Evolutionary conservation across 2,888 invertebrate species (phyloP).

Genomic region (Acleris literana): DNA sequence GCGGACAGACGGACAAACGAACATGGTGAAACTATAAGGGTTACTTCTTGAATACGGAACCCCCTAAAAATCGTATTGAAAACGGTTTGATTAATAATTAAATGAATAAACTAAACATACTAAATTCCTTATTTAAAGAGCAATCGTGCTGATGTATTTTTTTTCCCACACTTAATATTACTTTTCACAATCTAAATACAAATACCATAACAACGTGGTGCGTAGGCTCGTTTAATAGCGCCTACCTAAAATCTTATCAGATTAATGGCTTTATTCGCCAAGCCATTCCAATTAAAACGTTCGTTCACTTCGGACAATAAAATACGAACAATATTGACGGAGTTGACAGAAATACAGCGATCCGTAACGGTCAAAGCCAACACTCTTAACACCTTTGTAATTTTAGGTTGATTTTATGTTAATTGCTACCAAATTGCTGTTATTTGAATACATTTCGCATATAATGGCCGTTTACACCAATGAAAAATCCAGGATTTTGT

Average conservation of each 20-base stretch:
- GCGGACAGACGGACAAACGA: no score
- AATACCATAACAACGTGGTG: background rate
- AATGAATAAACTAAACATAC: background rate
- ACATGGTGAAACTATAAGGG: no score
- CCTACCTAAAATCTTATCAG: conserved; percentile 34
- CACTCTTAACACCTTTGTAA: conserved; percentile 45
- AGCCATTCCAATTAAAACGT: conserved; percentile 39
- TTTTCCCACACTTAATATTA: conserved; percentile 11
- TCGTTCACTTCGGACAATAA: conserved; percentile 45
- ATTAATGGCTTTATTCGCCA: conserved; percentile 38
- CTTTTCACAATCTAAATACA: conserved; percentile 1
- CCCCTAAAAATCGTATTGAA: no score
- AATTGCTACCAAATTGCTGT: conserved; percentile 40
- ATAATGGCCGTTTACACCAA: conserved; percentile 20
- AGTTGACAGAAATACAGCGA: conserved; percentile 46
- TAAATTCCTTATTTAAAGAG: background rate
- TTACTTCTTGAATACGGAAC: no score
- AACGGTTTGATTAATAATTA: no score
- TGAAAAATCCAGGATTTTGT: conserved; percentile 18
- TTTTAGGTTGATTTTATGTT: conserved; percentile 43
- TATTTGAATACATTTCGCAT: conserved; percentile 31
- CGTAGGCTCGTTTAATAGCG: conserved; percentile 13
- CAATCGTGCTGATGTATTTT: background rate
- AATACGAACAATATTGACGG: conserved; percentile 46
- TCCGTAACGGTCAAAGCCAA: conserved; percentile 48